These are phyloP conservation scores for Trachelus stipa DNA, from an alignment of 2,888 invertebrate genomes.

Conservation along the genomic window DNA sequence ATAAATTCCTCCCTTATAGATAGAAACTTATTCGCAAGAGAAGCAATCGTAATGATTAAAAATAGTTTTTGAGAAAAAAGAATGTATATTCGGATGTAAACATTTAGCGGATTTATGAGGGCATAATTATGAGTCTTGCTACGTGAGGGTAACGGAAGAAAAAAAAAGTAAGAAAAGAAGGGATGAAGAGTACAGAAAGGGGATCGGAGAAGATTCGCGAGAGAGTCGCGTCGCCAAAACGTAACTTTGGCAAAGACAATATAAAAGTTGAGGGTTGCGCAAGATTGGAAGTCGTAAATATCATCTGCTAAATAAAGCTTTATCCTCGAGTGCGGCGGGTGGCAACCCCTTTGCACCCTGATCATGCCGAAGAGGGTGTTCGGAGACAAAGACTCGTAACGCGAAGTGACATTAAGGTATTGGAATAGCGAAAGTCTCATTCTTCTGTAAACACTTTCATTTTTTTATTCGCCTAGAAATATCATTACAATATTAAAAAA, in stretches of 20 bases:
- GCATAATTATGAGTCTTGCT: not conserved
- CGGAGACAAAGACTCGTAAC: slow-evolving; percentile 57
- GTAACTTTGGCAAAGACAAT: slow-evolving; percentile 56
- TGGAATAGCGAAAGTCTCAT: slow-evolving; percentile 30
- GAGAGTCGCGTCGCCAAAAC: slow-evolving; percentile 22
- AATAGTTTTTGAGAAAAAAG: not conserved
- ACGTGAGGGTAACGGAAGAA: not conserved
- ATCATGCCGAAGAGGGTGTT: slow-evolving; percentile 30
- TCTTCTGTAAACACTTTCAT: not conserved
- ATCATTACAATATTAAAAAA: not conserved
- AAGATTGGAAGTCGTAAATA: slow-evolving; percentile 64
- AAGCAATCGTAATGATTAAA: too few relatives aligned
- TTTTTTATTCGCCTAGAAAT: not conserved
- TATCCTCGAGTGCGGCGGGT: slow-evolving; percentile 52
- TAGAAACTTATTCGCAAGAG: too few relatives aligned
- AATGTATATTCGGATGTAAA: not conserved
- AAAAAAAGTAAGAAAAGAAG: not conserved
- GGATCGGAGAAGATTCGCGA: not conserved
- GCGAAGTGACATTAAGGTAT: slow-evolving; percentile 56
- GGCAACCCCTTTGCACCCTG: slow-evolving; percentile 52
- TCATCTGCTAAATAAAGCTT: slow-evolving; percentile 66
- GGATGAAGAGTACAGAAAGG: not conserved
- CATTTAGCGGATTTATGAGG: not conserved
- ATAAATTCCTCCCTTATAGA: too few relatives aligned
- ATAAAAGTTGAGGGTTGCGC: slow-evolving; percentile 53